phyloP scores from a whole-genome alignment of 2,797 vertebrate species.

The Agapornis canus region DNA sequence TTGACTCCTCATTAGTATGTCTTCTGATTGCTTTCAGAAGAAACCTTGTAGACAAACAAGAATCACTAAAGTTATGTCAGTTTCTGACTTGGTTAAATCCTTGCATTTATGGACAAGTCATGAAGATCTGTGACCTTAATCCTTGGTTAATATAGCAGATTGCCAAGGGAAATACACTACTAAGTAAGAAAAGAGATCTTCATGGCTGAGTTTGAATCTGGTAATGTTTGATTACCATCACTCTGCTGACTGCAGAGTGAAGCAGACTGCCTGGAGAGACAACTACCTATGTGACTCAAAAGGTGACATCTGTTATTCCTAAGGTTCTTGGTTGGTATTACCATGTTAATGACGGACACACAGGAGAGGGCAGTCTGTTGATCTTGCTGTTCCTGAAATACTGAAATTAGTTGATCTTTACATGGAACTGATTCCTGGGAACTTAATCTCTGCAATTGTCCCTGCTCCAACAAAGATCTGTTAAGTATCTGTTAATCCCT shows the following conservation, averaged over 20 bases:
- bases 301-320: background rate
- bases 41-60: background rate
- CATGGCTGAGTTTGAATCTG: background rate
- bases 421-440: background rate
- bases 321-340: background rate
- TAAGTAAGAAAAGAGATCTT: background rate
- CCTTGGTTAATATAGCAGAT: background rate
- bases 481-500: background rate
- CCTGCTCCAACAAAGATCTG: background rate
- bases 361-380: background rate
- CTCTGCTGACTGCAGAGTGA: background rate
- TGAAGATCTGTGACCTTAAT: background rate
- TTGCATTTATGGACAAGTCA: background rate
- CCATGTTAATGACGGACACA: background rate
- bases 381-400: background rate
- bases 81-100: background rate
- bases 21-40: background rate
- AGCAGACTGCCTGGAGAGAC: background rate
- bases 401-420: background rate
- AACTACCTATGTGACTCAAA: background rate
- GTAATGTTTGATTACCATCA: background rate
- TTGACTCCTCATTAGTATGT: background rate
- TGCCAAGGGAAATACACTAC: background rate
- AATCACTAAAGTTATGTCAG: background rate
- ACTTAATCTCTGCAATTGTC: background rate